Conservation (phyloP, 2,113 vertebrate species). For the Orcinus orca region DNA sequence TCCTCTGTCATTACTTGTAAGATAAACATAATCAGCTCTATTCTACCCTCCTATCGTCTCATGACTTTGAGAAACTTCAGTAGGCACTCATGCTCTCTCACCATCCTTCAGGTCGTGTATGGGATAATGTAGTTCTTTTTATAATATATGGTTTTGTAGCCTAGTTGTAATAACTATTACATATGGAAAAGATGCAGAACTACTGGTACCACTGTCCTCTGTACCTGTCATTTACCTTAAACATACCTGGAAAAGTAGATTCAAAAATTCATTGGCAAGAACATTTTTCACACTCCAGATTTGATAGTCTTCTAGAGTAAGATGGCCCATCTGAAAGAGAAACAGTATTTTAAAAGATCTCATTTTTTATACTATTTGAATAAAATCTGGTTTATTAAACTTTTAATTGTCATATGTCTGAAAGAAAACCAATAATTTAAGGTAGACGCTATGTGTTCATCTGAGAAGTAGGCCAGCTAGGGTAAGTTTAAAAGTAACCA, state of each 20-base stretch:
- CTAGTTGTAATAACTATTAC: not conserved
- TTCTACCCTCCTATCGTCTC: not conserved
- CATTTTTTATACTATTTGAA: conserved; percentile 20
- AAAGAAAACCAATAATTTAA: conserved; percentile 40
- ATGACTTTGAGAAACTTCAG: not conserved
- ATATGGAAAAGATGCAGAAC: not conserved
- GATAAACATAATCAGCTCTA: not conserved
- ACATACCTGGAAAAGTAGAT: conserved; percentile 97
- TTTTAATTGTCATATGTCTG: not conserved
- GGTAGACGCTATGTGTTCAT: not conserved
- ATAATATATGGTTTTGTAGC: not conserved
- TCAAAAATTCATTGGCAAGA: conserved; percentile 97
- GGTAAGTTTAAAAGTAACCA: conserved; percentile 19
- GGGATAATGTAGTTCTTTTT: not conserved
- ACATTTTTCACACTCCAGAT: conserved; percentile 99
- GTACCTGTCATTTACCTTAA: conserved; percentile 31
- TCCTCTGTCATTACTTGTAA: not conserved
- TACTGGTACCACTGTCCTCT: not conserved
- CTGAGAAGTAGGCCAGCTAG: not conserved
- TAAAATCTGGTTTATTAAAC: conserved; percentile 38
- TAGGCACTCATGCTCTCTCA: not conserved
- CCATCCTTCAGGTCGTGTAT: not conserved
- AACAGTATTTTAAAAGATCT: conserved; percentile 14
- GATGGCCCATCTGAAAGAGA: conserved; percentile 89
- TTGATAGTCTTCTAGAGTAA: conserved; percentile 98